phyloP scores from a whole-genome alignment of 2,888 invertebrate genomes.

The Mechanitis mazaeus region DNA sequence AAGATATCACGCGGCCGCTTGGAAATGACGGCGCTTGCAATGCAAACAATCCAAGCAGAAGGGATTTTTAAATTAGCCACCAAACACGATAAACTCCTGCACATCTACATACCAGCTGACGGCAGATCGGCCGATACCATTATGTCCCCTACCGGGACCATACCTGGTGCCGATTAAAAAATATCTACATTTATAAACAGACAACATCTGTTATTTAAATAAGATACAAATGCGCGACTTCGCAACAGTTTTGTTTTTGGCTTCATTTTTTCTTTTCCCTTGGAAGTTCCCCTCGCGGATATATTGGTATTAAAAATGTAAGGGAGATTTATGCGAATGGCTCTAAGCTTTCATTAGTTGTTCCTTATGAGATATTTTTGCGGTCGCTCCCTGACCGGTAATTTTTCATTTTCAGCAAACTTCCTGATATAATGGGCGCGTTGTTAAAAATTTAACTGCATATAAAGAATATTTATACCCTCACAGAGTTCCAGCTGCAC shows the following conservation, averaged over 20 bases:
- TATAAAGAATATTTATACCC: conserved; percentile 74
- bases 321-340: conserved; percentile 77
- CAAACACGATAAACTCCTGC: conserved; percentile 63
- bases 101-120: conserved; percentile 74
- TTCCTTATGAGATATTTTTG: conserved; percentile 72
- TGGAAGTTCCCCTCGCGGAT: conserved; percentile 68
- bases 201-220: conserved; percentile 76
- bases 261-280: conserved; percentile 56
- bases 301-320: conserved; percentile 78
- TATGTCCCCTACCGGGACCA: conserved; percentile 62
- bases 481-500: conserved; percentile 61
- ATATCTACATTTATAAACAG: conserved; percentile 71
- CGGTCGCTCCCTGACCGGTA: conserved; percentile 75
- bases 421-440: conserved; percentile 63
- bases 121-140: conserved; percentile 74
- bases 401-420: conserved; percentile 74
- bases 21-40: conserved; percentile 51
- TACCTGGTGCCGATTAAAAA: conserved; percentile 69
- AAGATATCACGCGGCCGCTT: conserved; percentile 64
- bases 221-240: conserved; percentile 72
- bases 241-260: conserved; percentile 67
- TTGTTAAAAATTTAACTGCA: conserved; percentile 70
- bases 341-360: conserved; percentile 77
- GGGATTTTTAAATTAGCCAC: conserved; percentile 71
- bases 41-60: conserved; percentile 46